These are phyloP conservation scores for Lithophane ornitopus DNA, from an alignment of 2,888 invertebrate genomes.

Conservation along the genomic window DNA sequence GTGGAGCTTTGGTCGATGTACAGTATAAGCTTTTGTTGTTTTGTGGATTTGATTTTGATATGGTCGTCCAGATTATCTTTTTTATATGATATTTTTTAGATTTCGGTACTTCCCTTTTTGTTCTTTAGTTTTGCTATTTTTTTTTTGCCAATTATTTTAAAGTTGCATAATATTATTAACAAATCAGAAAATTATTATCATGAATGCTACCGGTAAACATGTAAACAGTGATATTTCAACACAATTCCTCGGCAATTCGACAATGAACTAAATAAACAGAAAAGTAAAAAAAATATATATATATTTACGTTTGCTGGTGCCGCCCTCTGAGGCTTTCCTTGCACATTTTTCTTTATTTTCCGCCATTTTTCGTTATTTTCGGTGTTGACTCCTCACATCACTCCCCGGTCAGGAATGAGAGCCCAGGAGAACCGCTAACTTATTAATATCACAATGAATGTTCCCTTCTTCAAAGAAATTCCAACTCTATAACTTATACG, in stretches of 20 bases:
- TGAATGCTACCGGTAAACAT: background rate
- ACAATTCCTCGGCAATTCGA: background rate
- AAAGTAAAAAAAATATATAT: background rate
- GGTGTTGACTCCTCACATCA: conserved; percentile 55
- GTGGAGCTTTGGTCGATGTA: background rate
- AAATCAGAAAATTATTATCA: background rate
- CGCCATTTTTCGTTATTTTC: conserved; percentile 57
- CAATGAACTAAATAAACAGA: background rate
- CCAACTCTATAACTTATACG: background rate
- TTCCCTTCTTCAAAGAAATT: conserved; percentile 1
- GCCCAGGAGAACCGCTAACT: conserved; percentile 14
- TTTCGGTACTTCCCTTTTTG: background rate
- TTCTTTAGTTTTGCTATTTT: too few relatives aligned
- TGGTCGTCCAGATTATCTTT: background rate
- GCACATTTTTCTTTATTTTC: conserved; percentile 55
- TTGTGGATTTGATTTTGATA: background rate
- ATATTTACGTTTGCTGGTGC: conserved; percentile 65
- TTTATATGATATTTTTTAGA: background rate
- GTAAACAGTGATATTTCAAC: background rate
- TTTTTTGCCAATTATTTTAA: background rate
- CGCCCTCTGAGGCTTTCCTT: conserved; percentile 57
- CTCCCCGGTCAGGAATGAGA: conserved; percentile 60
- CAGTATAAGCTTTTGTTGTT: background rate
- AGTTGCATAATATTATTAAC: background rate
- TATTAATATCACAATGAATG: conserved; percentile 54